Base-by-base conservation (phyloP, 2,888 invertebrate genomes). In the Epinotia demarniana region DNA sequence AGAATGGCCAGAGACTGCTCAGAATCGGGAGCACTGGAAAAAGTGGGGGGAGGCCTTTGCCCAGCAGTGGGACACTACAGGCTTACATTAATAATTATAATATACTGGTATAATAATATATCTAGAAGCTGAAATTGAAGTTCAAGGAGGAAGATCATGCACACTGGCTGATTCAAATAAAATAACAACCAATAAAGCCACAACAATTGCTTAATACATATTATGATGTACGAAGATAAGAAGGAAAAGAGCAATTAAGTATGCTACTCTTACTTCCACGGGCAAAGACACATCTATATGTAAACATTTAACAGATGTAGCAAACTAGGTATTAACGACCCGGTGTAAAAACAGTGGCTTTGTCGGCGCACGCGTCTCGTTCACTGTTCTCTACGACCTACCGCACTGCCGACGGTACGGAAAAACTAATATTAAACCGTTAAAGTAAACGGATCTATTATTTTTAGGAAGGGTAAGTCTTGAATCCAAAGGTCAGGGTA, bases 311-410 rank as follows among this genome's bases (percentile, higher is more conserved):
- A 66, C 69, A 62, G 73, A 57, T 58, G 63, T 63, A 58, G 57
- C 62, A 46, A 61, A 27, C 46, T 16, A 69, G 46, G 16, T 70
- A 49, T 70, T 75, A 79, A 78, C 78, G 78, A 58, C 23, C 43
- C 43, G 69, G 69, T 69, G 79, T 81, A 81, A 83, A 67, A 81
- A 83, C 83, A 82, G 81, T 80, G 77, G 82, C 79, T 78, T 85
- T 86, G 86, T 86, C 86, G 87, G 87, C 79, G 77, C 83, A 86
- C 89, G 87, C 89, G 77, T n/a, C 53, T 53, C 88, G 87, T 87
- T 87, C 88, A 86, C 85, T 86, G 84, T 85, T 79, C 79, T 76
- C 75, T 78, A 73, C 79, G 88, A 90, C 91, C 89, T 89, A 90
- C 90, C 90, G 88, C 91, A 89, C 86, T 81, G 78, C 76, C 46